Evolutionary conservation across 1,140 invertebrate genomes (phyloP).

Genomic region (Hycleus phaleratus): DNA sequence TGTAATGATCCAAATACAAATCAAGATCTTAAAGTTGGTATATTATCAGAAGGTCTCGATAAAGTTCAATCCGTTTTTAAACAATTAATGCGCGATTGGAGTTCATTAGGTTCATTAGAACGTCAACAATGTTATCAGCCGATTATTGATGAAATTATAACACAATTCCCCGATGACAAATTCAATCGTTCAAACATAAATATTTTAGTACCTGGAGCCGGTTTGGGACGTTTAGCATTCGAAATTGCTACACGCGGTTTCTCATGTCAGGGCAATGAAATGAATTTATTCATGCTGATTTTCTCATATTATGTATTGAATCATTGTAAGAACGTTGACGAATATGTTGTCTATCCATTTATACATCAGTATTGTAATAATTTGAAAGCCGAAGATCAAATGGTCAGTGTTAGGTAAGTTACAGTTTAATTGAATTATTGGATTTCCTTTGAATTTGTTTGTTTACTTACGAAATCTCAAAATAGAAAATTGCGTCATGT

Average conservation of each 20-base stretch:
- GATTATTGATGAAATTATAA: constrained; percentile 77
- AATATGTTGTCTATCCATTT: constrained; percentile 81
- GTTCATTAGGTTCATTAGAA: constrained; percentile 71
- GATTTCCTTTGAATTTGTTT: too few species aligned
- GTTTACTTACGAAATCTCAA: too few species aligned
- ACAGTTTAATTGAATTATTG: too few species aligned
- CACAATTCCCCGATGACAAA: constrained; percentile 58
- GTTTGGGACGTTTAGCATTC: constrained; percentile 85
- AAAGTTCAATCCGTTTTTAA: constrained; percentile 90
- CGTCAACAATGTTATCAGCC: constrained; percentile 82
- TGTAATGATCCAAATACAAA: constrained; percentile 23
- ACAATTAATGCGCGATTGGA: constrained; percentile 95
- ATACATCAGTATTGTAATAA: constrained; percentile 91
- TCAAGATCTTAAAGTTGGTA: constrained; percentile 34
- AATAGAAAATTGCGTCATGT: too few species aligned
- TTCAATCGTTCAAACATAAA: constrained; percentile 52
- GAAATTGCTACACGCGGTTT: constrained; percentile 87
- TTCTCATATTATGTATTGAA: constrained; percentile 94
- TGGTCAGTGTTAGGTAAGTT: constrained; percentile 50
- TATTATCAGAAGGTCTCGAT: constrained; percentile 57
- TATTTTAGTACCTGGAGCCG: constrained; percentile 90
- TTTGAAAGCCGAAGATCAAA: constrained; percentile 71
- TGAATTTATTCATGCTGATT: constrained; percentile 95
- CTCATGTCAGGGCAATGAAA: constrained; percentile 94
- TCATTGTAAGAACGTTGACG: constrained; percentile 54